phyloP scores from a whole-genome alignment of 2,888 invertebrate species.

The Unio pictorum region DNA sequence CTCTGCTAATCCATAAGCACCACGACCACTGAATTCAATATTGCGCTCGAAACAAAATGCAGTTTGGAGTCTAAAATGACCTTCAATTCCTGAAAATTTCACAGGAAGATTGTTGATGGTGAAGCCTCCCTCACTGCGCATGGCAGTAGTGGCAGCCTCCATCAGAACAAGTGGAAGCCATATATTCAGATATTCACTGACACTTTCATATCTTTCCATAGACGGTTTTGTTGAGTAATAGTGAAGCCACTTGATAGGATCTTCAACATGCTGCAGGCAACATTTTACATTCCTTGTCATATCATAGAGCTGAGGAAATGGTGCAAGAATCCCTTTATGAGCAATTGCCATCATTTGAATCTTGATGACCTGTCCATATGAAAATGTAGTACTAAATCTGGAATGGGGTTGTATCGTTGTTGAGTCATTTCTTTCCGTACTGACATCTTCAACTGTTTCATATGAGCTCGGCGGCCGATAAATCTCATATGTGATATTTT shows the following conservation, averaged over 20 bases:
- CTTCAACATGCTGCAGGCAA: constrained; percentile 24
- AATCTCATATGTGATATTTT: no score
- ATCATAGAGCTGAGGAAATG: constrained; percentile 20
- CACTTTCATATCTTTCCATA: constrained; percentile 11
- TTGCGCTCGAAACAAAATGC: constrained; percentile 23
- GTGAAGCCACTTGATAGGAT: constrained; percentile 26
- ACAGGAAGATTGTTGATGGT: constrained; percentile 28
- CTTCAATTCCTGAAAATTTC: constrained; percentile 9
- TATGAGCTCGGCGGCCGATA: no score
- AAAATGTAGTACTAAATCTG: constrained; percentile 9
- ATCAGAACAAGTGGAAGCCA: constrained; percentile 30
- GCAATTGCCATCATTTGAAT: constrained; percentile 25
- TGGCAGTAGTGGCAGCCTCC: constrained; percentile 28
- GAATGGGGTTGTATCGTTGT: background rate
- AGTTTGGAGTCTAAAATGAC: constrained; percentile 14
- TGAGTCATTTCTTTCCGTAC: background rate
- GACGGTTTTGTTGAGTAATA: constrained; percentile 22
- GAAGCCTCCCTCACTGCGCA: constrained; percentile 9
- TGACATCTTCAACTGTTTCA: constrained; percentile 5
- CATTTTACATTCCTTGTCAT: constrained; percentile 23
- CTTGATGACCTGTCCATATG: constrained; percentile 22
- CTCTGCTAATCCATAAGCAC: background rate
- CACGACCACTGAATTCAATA: constrained; percentile 14
- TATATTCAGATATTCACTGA: constrained; percentile 18
- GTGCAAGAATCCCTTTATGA: constrained; percentile 18